Evolutionary conservation across 2,888 invertebrate genomes (phyloP), one percentile per base, ranked within the genome.

Genomic region (Malthinus flaveolus): DNA sequence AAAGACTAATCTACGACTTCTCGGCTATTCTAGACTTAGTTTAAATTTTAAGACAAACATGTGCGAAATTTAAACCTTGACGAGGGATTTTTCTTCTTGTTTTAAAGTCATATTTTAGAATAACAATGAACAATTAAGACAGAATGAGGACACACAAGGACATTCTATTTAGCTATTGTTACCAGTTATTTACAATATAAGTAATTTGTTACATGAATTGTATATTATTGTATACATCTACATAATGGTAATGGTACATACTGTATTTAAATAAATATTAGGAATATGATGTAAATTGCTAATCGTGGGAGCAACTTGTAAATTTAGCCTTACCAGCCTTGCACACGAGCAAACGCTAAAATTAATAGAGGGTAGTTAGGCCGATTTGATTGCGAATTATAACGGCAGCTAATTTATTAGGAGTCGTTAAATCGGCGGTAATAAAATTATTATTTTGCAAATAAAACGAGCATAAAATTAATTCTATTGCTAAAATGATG

Each of bases 61-160:
- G 39, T 42, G 39, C 39, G 15, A 15, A 42, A 23, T 42, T 23
- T 10, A 15, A 42, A 12, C 39, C 39, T 42, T 42, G 39, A 23
- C 6, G 23, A n/a, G 37, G 3, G 1, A 13, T 9, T 23, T 42
- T 42, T 42, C 13, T 9, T 42, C 23, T 42, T n/a, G 23, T 42
- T 37, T 10, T 15, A 15, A 42, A 23, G 15, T 37, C 37, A 31
- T 31, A 31, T 37, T 42, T 13, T 49, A 47, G 13, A 33, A 33
- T 37, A 23, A 23, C 23, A 49, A 49, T 37, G 49, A 34, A 49
- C 42, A 50, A 42, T 50, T 42, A 50, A 37, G 50, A 32, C 37
- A 42, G 39, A 50, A 50, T 50, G 39, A 50, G 50, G 50, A 50
- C 50, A 42, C 13, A 36, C 50, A 37, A 50, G 50, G 50, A 50